These are phyloP conservation scores for Centroberyx gerrardi DNA, from an alignment of 2,797 vertebrate genomes.

Conservation along the genomic window DNA sequence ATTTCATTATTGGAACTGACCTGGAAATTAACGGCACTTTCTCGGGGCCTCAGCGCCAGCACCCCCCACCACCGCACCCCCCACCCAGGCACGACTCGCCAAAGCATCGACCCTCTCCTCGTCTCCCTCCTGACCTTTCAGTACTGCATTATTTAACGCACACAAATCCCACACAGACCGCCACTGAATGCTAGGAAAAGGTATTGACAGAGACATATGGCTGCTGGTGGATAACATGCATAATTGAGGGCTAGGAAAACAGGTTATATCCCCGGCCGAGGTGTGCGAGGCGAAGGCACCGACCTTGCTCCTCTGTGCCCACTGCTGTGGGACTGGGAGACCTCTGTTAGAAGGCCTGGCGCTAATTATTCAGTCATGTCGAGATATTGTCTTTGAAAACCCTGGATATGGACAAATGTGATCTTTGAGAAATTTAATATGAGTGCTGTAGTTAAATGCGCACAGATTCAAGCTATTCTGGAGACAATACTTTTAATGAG, in stretches of 20 bases:
- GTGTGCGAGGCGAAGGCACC: conserved; percentile 64
- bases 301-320: conserved; percentile 72
- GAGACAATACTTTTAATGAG: not conserved
- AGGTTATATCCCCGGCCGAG: conserved; percentile 77
- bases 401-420: conserved; percentile 16
- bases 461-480: not conserved
- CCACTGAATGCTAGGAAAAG: conserved; percentile 82
- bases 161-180: conserved; percentile 85
- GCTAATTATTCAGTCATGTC: conserved; percentile 74
- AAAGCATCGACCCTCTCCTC: conserved; percentile 81
- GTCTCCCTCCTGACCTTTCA: conserved; percentile 86
- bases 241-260: conserved; percentile 87
- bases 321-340: conserved; percentile 49
- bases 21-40: conserved; percentile 87
- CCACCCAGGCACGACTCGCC: conserved; percentile 59
- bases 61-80: not conserved
- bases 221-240: conserved; percentile 82
- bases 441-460: not conserved
- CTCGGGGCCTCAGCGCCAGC: conserved; percentile 67
- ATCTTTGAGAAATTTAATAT: conserved; percentile 14
- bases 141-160: conserved; percentile 89
- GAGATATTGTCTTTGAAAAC: conserved; percentile 26
- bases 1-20: conserved; percentile 90
- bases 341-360: conserved; percentile 61
- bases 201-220: conserved; percentile 89